Evolutionary conservation across 2,888 invertebrate genomes (phyloP).

Genomic region (Nomada fabriciana): DNA sequence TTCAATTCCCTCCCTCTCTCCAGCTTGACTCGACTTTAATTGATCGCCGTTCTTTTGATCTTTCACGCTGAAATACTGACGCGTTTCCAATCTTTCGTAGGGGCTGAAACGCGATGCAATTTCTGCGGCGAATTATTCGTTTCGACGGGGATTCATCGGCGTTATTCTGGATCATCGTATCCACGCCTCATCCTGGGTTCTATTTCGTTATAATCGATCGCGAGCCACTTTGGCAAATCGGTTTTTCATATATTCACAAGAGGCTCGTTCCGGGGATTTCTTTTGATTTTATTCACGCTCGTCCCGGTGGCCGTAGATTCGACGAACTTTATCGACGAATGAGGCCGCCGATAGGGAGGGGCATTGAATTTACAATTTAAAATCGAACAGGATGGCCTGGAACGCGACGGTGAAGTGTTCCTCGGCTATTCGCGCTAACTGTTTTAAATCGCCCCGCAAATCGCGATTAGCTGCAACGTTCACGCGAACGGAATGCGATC

Average conservation of each 20-base stretch:
- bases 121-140: not conserved
- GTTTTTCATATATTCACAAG: not conserved
- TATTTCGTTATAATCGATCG: not conserved
- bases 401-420: not conserved
- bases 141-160: not conserved
- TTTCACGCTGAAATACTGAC: not conserved
- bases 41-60: not conserved
- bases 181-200: not conserved
- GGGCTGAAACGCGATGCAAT: not conserved
- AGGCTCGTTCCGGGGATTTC: not conserved
- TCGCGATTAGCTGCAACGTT: not conserved
- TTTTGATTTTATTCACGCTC: not conserved
- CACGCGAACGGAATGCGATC: not conserved
- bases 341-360: too few species aligned
- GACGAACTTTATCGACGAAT: conserved; percentile 10
- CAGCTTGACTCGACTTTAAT: not conserved
- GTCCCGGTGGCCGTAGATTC: not conserved
- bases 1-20: not conserved
- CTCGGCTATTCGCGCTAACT: not conserved
- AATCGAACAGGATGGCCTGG: not conserved
- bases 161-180: not conserved
- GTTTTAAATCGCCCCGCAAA: not conserved
- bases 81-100: not conserved
- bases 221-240: not conserved
- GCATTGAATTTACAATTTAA: conserved; percentile 26